phyloP scores from a whole-genome alignment of 2,797 vertebrate genomes.

The Clarias laeviceps region DNA sequence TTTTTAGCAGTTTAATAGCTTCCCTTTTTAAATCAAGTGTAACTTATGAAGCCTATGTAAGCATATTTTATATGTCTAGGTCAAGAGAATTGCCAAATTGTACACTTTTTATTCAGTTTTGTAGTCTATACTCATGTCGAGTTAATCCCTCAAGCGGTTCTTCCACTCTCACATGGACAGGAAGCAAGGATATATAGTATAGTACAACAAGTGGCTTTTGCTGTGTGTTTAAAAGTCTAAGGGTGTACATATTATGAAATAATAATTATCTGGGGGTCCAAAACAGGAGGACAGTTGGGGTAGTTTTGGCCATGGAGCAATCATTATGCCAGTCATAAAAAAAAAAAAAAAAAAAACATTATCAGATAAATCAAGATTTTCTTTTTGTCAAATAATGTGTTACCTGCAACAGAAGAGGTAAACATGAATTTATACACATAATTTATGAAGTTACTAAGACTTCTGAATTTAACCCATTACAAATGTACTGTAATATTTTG shows the following conservation, averaged over 20 bases:
- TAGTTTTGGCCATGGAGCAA: too few species aligned
- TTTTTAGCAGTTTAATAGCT: not conserved
- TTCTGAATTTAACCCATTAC: too few species aligned
- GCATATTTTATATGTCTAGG: not conserved
- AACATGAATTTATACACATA: too few species aligned
- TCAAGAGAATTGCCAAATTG: not conserved
- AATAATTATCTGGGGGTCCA: not conserved
- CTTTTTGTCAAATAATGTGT: too few species aligned
- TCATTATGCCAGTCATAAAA: too few species aligned
- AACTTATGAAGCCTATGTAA: not conserved
- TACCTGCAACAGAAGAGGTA: too few species aligned
- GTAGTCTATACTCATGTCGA: not conserved
- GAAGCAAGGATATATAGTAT: not conserved
- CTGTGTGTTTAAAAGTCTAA: not conserved
- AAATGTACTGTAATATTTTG: too few species aligned
- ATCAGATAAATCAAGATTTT: too few species aligned
- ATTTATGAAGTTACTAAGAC: too few species aligned
- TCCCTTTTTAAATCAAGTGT: not conserved
- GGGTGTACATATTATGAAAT: not conserved
- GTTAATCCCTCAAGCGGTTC: not conserved
- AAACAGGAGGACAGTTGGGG: not conserved
- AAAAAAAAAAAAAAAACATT: too few species aligned
- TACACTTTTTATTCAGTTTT: not conserved
- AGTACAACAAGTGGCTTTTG: not conserved
- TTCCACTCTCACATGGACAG: not conserved